Base-by-base conservation (phyloP, 2,797 vertebrate genomes). In the Macropodus opercularis region DNA sequence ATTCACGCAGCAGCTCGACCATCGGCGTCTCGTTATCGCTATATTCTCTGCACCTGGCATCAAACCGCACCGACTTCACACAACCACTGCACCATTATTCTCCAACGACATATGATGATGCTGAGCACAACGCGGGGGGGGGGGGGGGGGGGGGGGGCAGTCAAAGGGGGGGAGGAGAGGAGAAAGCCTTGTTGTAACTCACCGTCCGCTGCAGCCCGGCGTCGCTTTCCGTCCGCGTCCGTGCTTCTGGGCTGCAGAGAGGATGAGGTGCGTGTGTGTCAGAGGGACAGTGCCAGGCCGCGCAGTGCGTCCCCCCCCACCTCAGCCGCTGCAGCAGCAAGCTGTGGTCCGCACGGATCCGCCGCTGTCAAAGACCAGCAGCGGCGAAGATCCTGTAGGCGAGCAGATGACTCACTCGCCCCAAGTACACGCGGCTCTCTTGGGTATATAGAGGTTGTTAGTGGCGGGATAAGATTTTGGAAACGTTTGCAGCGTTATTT, bases 301-400 rank as follows among this genome's bases (percentile, higher is more conserved):
- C 68, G 68, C 75, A 63, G 79, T 79, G 55, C 56, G 71, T 68
- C 73, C 69, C 42, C 51, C 63, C 78, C 85, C 46, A 77, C 88
- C 74, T 82, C 83, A 86, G 88, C 85, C 83, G 85, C 83, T 87
- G 88, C 85, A 84, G 85, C 85, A 85, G 82, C 82, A 84, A 75
- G 71, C 79, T 83, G 83, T 81, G 85, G 72, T 83, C 72, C 84
- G 39, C 74, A 77, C 79, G 63, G 72, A 60, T 72, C 63, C 79
- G 69, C 68, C 50, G 64, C 84, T 78, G 83, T 83, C 83, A 82
- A 60, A 53, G 77, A 85, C 63, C 81, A 83, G 87, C 75, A 81
- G 73, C 78, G 17, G 8, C 72, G 1, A 21, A 84, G 86, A 87
- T 86, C 79, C 55, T 74, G 15, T 13, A 7, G 3, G 0, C 0